These are phyloP conservation scores for Leucoptera coffeella DNA, from an alignment of 2,888 invertebrate species.

Conservation along the genomic window DNA sequence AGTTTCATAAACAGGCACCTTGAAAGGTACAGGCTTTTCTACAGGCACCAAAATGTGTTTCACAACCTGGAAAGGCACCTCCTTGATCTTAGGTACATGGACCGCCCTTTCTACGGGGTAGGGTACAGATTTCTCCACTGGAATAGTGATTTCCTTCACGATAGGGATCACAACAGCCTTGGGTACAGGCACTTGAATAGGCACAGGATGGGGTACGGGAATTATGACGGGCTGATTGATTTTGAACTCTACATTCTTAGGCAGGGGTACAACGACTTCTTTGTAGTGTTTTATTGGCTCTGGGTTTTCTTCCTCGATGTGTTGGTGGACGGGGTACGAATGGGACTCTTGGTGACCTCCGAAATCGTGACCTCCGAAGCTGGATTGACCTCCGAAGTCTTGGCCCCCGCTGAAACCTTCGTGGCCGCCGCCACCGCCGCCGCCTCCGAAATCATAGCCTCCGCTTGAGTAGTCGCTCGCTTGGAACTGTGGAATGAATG, in stretches of 20 bases:
- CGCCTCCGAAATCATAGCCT: conserved; percentile 3
- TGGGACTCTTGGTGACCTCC: conserved; percentile 32
- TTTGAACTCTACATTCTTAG: conserved; percentile 56
- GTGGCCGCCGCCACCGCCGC: conserved; percentile 7
- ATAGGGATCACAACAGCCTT: conserved; percentile 64
- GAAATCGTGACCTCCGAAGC: conserved; percentile 12
- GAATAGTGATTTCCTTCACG: conserved; percentile 61
- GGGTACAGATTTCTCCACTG: conserved; percentile 67
- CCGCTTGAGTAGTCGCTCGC: conserved; percentile 21
- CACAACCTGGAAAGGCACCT: conserved; percentile 62
- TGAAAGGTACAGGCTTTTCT: conserved; percentile 62
- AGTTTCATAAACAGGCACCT: conserved; percentile 66
- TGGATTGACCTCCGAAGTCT: conserved; percentile 11
- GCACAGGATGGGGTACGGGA: conserved; percentile 59
- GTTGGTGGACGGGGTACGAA: conserved; percentile 55
- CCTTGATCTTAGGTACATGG: conserved; percentile 61
- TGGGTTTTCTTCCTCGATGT: conserved; percentile 63
- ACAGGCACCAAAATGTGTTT: conserved; percentile 64
- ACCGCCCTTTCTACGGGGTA: conserved; percentile 63
- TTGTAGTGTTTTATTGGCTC: conserved; percentile 63
- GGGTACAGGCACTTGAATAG: conserved; percentile 62
- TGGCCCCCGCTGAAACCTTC: conserved; percentile 1
- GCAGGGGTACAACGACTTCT: conserved; percentile 59
- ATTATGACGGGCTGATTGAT: conserved; percentile 51
- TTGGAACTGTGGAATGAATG: conserved; percentile 19